Percentiles rank a stretch among this genome's conserved stretches.
These are phyloP conservation scores for Calycopis cecrops DNA, from an alignment of 1,140 invertebrate genomes.

Conservation along the genomic window DNA sequence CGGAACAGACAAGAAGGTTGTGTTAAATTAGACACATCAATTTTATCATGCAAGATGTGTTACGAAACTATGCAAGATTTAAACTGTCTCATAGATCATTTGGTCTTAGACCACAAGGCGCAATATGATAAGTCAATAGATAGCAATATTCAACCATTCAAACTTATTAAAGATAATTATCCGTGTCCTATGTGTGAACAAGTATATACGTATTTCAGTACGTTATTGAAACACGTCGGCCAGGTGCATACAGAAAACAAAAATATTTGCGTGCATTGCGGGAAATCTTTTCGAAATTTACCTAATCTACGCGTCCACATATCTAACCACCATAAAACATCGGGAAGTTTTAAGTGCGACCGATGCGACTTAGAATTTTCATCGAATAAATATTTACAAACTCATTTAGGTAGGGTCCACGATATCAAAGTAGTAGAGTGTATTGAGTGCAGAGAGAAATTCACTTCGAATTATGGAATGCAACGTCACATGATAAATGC, in stretches of 20 bases:
- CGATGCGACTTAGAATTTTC: constrained; percentile 47
- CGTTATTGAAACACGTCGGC: constrained; percentile 48
- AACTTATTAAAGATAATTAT: constrained; percentile 54
- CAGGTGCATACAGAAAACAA: constrained; percentile 52
- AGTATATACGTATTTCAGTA: constrained; percentile 47
- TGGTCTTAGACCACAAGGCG: constrained; percentile 48
- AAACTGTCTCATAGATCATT: constrained; percentile 46
- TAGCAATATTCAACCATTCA: constrained; percentile 48
- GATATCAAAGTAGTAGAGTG: constrained; percentile 52
- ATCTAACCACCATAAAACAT: constrained; percentile 38
- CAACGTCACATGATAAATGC: constrained; percentile 57
- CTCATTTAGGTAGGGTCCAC: constrained; percentile 49
- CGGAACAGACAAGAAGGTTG: constrained; percentile 49
- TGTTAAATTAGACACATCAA: constrained; percentile 51
- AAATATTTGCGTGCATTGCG: constrained; percentile 58
- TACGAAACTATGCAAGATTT: constrained; percentile 36
- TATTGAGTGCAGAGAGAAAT: constrained; percentile 47
- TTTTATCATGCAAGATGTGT: constrained; percentile 51
- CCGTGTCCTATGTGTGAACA: constrained; percentile 47
- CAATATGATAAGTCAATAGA: constrained; percentile 46
- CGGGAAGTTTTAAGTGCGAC: constrained; percentile 43
- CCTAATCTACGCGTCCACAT: constrained; percentile 54
- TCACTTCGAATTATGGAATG: constrained; percentile 51
- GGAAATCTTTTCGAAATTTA: constrained; percentile 45
- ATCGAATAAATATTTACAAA: constrained; percentile 46